Conservation (phyloP, 1,140 invertebrate genomes). For the Drosophila miranda region DNA sequence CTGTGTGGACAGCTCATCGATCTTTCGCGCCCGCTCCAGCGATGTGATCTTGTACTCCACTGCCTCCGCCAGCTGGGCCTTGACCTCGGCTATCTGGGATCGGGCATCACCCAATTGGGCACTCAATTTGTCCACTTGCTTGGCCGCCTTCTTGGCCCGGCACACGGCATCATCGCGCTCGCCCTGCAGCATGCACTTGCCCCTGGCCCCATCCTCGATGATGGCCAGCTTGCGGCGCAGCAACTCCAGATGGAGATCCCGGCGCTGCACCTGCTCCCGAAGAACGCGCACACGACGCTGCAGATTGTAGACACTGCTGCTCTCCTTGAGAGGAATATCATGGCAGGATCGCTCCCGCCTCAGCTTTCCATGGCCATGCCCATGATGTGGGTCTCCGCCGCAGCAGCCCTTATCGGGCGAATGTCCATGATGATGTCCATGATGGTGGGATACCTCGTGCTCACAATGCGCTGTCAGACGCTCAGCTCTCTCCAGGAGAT, state of each 20-base stretch:
- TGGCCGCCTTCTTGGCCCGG: constrained; percentile 89
- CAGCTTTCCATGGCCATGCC: constrained; percentile 83
- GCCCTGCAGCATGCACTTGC: constrained; percentile 86
- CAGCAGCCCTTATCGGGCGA: constrained; percentile 65
- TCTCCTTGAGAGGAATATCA: constrained; percentile 86
- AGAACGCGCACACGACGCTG: constrained; percentile 91
- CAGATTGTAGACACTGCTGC: constrained; percentile 91
- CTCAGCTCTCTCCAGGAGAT: constrained; percentile 89
- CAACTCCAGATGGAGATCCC: constrained; percentile 95
- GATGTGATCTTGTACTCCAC: constrained; percentile 93
- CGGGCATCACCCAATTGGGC: constrained; percentile 89
- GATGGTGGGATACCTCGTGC: constrained; percentile 52
- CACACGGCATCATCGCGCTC: constrained; percentile 90
- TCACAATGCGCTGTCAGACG: constrained; percentile 88
- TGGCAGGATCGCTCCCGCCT: constrained; percentile 89
- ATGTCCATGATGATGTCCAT: constrained; percentile 49
- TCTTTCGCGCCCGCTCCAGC: constrained; percentile 90
- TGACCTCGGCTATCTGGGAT: constrained; percentile 88
- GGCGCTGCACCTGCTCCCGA: constrained; percentile 93
- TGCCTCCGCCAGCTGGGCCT: constrained; percentile 90
- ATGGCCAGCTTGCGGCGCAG: constrained; percentile 92
- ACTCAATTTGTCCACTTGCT: constrained; percentile 89
- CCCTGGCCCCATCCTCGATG: constrained; percentile 89
- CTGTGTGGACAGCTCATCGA: constrained; percentile 88
- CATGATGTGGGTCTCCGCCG: constrained; percentile 45